Percentiles rank a stretch among this genome's conserved stretches.
These are phyloP conservation scores for Regulus satrapa DNA, from an alignment of 2,113 vertebrate species.

Conservation along the genomic window DNA sequence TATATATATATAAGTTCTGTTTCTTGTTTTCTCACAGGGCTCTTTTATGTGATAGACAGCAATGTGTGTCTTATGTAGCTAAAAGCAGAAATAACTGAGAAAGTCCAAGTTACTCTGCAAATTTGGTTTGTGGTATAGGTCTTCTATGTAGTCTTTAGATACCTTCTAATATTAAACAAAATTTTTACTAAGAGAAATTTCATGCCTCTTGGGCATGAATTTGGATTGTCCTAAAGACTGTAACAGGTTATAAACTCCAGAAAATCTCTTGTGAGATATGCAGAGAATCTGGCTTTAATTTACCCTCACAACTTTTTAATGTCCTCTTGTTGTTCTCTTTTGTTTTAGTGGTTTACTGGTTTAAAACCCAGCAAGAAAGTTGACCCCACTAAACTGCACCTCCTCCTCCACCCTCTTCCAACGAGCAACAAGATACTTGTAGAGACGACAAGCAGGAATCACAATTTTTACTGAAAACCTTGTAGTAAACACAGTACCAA, in stretches of 20 bases:
- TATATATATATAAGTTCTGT: background rate
- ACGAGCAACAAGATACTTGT: too few species aligned
- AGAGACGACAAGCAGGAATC: background rate
- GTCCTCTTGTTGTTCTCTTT: background rate
- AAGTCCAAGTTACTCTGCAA: background rate
- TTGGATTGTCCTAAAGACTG: background rate
- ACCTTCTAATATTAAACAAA: background rate
- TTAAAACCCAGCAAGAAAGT: background rate
- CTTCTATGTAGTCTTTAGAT: background rate
- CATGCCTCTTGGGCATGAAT: background rate
- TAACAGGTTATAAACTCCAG: background rate
- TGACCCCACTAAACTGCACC: background rate
- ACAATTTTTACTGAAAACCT: background rate
- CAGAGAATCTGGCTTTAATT: background rate
- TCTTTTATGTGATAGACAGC: background rate
- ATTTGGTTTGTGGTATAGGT: background rate
- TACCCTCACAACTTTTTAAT: background rate
- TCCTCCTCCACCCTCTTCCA: background rate
- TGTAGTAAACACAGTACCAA: background rate
- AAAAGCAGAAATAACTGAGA: background rate
- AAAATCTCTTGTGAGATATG: background rate
- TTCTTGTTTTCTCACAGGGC: background rate
- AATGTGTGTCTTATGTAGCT: background rate
- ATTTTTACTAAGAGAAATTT: background rate
- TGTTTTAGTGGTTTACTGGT: background rate